Base-by-base conservation (phyloP, 2,113 vertebrate species). In the Crocuta crocuta region DNA sequence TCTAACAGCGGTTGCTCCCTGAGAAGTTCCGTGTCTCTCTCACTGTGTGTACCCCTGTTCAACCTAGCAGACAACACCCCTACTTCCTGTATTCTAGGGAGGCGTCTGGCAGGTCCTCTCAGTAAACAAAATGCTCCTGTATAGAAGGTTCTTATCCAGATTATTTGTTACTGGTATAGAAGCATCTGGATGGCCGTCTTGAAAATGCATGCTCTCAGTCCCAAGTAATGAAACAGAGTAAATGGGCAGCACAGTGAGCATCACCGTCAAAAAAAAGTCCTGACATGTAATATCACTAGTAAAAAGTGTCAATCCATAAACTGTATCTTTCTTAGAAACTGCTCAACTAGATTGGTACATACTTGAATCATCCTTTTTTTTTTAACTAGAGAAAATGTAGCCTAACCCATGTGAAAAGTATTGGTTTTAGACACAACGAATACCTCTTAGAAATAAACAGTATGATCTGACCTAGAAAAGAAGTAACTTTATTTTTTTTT, bases 291-390 rank as follows among this genome's bases (percentile, higher is more conserved):
- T 70, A 45, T 26, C 71, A 70, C 80, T 82, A 89, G 78, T 33
- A 43, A 50, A 61, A 84, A 33, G 65, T 78, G 71, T 73, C 85
- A 15, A 55, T 76, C 83, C 94, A 92, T 45, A 93, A 83, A 10
- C 61, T 53, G 55, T 68, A 2, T 91, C 48, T 95, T 96, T 97
- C 85, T 97, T 95, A 95, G 93, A 98, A 97, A 61, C 73, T 71
- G 76, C 53, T 43, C 61, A 8, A 39, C 80, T 92, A 78, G 39
- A 70, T 73, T 58, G 78, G 74, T 95, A 63, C 21, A 65, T n/a
- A 66, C 23, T 53, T 92, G 89, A 97, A 63, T 97, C 83, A 87
- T 83, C 80, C 7, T 71, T 83, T 86, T 53, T 43, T 92, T 93
- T 71, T 13, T 23, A 86, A 53, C 82, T 91, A n/a, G 68, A 80